phyloP scores from a whole-genome alignment of 2,888 invertebrate genomes.

The Neelides folsomi region DNA sequence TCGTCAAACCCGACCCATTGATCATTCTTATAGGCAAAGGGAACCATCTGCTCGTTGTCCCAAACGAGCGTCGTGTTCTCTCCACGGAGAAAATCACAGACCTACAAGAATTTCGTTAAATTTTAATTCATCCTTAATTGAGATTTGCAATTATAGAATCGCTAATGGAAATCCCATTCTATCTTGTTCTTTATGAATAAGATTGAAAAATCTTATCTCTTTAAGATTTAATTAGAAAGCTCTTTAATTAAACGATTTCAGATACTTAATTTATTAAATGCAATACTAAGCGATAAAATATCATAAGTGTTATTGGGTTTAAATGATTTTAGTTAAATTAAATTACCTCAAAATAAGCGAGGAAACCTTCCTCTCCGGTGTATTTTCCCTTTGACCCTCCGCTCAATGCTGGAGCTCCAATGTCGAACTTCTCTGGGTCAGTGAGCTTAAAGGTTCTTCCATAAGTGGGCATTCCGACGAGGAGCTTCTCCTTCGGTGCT shows the following conservation, averaged over 20 bases:
- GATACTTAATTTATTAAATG: no score
- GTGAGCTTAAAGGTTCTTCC: constrained; percentile 80
- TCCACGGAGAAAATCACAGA: constrained; percentile 77
- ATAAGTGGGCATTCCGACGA: constrained; percentile 78
- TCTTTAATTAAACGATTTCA: no score
- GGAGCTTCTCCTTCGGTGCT: constrained; percentile 81
- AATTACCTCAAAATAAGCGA: constrained; percentile 77
- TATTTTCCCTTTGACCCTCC: constrained; percentile 75
- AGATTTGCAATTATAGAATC: no score
- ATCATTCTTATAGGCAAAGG: constrained; percentile 78
- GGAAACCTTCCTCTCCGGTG: constrained; percentile 84
- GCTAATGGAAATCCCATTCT: no score
- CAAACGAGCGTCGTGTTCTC: constrained; percentile 85
- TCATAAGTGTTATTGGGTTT: no score
- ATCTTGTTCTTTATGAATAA: no score
- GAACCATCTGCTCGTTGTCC: constrained; percentile 92
- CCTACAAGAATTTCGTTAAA: constrained; percentile 40
- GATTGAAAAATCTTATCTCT: no score
- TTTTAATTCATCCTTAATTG: no score
- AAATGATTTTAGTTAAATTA: not conserved
- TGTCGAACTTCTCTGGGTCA: constrained; percentile 75
- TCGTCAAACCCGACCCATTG: constrained; percentile 95
- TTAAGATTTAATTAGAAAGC: no score
- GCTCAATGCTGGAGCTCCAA: constrained; percentile 78
- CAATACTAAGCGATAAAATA: no score